Conservation (phyloP, 1,140 invertebrate species). For the Tetramorium alpestre region DNA sequence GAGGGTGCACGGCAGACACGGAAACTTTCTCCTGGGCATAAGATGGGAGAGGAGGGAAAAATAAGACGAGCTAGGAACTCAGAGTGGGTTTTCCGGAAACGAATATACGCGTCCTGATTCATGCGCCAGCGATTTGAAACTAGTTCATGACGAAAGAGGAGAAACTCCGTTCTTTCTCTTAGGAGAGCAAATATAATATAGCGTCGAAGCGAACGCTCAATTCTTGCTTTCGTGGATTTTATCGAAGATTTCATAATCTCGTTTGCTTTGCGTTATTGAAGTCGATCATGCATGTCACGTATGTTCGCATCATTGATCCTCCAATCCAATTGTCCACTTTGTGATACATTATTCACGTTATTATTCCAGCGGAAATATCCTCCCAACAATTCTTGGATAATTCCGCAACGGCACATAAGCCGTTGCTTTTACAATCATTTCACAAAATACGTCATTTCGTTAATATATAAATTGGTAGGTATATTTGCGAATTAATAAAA, state of each 20-base stretch:
- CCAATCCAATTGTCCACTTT: constrained; percentile 49
- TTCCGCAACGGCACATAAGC: background rate
- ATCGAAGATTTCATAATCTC: constrained; percentile 57
- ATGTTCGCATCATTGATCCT: constrained; percentile 45
- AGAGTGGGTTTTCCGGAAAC: constrained; percentile 52
- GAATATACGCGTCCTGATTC: constrained; percentile 61
- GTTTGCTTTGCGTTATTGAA: constrained; percentile 46
- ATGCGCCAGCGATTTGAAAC: constrained; percentile 58
- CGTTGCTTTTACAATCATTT: background rate
- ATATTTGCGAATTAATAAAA: background rate
- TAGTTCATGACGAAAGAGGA: constrained; percentile 40
- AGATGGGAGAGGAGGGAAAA: constrained; percentile 12
- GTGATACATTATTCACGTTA: constrained; percentile 36
- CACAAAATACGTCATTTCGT: background rate
- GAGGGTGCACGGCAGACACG: constrained; percentile 3
- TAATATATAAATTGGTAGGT: background rate
- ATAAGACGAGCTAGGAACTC: constrained; percentile 46
- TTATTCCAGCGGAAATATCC: constrained; percentile 11
- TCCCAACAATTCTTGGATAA: background rate
- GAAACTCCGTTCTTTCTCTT: constrained; percentile 55
- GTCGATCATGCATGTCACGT: constrained; percentile 53
- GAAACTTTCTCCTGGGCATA: constrained; percentile 38
- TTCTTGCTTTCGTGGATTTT: constrained; percentile 49
- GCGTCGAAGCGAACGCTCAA: constrained; percentile 6
- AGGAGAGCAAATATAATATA: constrained; percentile 55